phyloP scores from a whole-genome alignment of 2,797 vertebrate genomes.

The Aulostomus chinensis region DNA sequence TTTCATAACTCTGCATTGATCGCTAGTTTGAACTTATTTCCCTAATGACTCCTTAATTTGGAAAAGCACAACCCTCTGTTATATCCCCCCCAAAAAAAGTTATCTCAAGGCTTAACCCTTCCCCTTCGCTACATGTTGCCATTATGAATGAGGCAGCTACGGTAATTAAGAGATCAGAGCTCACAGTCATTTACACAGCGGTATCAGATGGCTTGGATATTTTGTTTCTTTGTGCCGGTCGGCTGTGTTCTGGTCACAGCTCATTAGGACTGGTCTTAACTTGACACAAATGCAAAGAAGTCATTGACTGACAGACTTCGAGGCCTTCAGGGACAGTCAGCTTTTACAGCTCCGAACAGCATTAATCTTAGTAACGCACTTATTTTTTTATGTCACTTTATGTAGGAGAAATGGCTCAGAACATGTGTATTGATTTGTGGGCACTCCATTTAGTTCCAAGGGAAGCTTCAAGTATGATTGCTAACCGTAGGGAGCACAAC shows the following conservation, averaged over 20 bases:
- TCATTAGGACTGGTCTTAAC: conserved; percentile 48
- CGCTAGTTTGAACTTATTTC: too few species aligned
- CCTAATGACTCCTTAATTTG: too few species aligned
- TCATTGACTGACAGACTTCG: neutral
- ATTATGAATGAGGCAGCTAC: conserved; percentile 27
- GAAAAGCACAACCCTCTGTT: conserved; percentile 5
- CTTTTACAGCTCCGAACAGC: conserved; percentile 27
- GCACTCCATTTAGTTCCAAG: too few species aligned
- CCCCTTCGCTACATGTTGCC: conserved; percentile 8
- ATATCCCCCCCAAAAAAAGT: conserved; percentile 4
- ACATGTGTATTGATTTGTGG: too few species aligned
- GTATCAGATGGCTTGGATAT: too few species aligned
- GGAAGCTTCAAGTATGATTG: too few species aligned
- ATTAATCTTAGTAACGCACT: too few species aligned
- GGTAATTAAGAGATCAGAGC: conserved; percentile 33
- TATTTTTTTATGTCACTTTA: too few species aligned
- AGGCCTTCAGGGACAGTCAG: conserved; percentile 10
- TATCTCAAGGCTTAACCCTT: conserved; percentile 25
- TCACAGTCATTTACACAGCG: conserved; percentile 2
- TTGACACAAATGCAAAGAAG: conserved; percentile 28
- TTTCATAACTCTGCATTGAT: too few species aligned
- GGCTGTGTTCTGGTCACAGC: conserved; percentile 34
- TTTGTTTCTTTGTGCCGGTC: conserved; percentile 17
- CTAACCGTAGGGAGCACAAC: too few species aligned
- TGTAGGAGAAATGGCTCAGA: too few species aligned